Base-by-base conservation (phyloP, 2,113 vertebrate species). In the Gobio gobio region DNA sequence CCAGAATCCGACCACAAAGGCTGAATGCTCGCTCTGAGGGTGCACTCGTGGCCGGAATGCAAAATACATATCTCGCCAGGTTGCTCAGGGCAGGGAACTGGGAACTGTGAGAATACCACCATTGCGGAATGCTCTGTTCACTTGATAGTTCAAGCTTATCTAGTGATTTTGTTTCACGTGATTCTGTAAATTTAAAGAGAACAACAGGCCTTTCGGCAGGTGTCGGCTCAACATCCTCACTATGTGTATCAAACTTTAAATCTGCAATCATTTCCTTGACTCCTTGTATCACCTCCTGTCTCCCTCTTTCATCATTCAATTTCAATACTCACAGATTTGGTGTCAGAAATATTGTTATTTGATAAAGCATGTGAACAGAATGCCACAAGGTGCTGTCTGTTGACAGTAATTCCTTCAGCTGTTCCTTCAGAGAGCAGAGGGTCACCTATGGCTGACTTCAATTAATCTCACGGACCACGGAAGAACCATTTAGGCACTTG, bases 401-500 rank as follows among this genome's bases (percentile, higher is more conserved):
- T 45, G 43, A 10, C 43, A 45, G 33, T 36, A 3, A 36, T 45
- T 45, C 43, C 43, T 10, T 10, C 9, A 45, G 9, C 43, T 1
- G 9, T 45, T 8, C 10, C 43, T 45, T 45, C 43, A 45, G 43
- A 10, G 43, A 45, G 43, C 8, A 45, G 43, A 24, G 43, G 45
- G 59, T 45, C 16, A 33, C 51, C 51, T 49, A 1, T 66, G 68
- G 68, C 68, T 43, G 20, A 43, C 9, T 18, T 73, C 68, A 73
- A 45, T 45, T 73, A 72, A 45, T 43, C 20, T 3, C 68, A 73
- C 0, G 68, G 40, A 73, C 1, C 68, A 73, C 0, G 40, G 68
- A 73, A 73, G 68, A 73, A 73, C 40, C 40, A 73, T 40, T 5
- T 40, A 72, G 68, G 20, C 68, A 43, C 68, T 72, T 72, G 68